Base-by-base conservation (phyloP, 2,888 invertebrate genomes). In the Mechanitis messenoides region DNA sequence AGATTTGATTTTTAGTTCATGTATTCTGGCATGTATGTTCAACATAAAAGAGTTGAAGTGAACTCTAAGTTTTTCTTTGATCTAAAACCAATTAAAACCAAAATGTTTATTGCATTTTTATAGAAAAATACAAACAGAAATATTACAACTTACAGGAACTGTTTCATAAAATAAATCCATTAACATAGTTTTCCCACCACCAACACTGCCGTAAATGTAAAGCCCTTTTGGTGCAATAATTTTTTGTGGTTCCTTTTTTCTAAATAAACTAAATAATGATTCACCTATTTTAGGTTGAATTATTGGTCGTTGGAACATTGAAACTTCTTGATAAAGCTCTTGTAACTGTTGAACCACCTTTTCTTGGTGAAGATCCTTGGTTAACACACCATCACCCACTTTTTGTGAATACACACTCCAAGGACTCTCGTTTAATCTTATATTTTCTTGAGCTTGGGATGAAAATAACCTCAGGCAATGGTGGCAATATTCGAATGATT, bases 11-110 rank as follows among this genome's bases (percentile, higher is more conserved):
- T 98, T 99, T 1, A 96, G 92, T 68, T 94, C 93, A 77, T 98
- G 98, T 76, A 98, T 97, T 76, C 94, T 93, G 63, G 92, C 92
- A 85, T 99, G 99, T 9, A 99, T 97, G 80, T 97, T 96, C 54
- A 96, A 92, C 99, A 99, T 99, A 80, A 99, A 99, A 50, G 96
- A 94, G 81, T 99, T 96, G 79, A 99, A 99, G 84, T 99, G 99
- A 2, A 99, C 96, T 68, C 98, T 91, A 55, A 92, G 86, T 76
- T 95, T 96, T 68, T 92, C 90, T 67, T 93, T 87, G 57, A 93
- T 92, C 94, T 94, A 72, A 46, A 63, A 56, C 6, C 11, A 42
- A 56, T 45, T 56, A 4, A 31, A 0, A 42, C 7, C 5, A 42
- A 56, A 42, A 9, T 42, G 42, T 42, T 9, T 9, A 42, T 9